These are phyloP conservation scores for Odocoileus hemionus DNA, from an alignment of 2,113 vertebrate species.

Conservation along the genomic window DNA sequence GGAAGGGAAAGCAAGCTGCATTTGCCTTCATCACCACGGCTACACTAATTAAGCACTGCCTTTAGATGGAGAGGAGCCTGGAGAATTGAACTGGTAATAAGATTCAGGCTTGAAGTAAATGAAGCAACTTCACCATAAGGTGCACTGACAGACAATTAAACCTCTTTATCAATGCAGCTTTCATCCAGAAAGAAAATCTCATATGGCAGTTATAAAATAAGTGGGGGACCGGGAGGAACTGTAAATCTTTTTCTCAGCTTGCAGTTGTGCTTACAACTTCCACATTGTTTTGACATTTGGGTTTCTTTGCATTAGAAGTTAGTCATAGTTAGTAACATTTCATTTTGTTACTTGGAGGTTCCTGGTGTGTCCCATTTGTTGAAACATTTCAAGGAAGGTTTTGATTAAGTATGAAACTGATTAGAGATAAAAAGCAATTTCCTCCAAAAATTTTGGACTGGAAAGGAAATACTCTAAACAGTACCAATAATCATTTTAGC, in stretches of 20 bases:
- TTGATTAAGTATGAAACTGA: constrained; percentile 58
- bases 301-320: constrained; percentile 55
- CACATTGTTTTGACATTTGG: constrained; percentile 43
- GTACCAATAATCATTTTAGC: not conserved
- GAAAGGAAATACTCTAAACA: constrained; percentile 22
- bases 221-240: not conserved
- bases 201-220: constrained; percentile 75
- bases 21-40: constrained; percentile 73
- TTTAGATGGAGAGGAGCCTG: constrained; percentile 76
- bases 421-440: constrained; percentile 43
- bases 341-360: constrained; percentile 47
- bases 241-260: constrained; percentile 62
- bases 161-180: constrained; percentile 82
- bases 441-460: constrained; percentile 3
- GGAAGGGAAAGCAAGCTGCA: constrained; percentile 32
- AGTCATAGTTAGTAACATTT: not conserved
- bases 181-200: constrained; percentile 80
- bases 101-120: constrained; percentile 82
- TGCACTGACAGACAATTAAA: constrained; percentile 87
- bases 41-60: constrained; percentile 83
- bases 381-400: constrained; percentile 56
- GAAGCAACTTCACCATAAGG: constrained; percentile 82
- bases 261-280: not conserved
- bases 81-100: constrained; percentile 85
- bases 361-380: constrained; percentile 29